phyloP scores from a whole-genome alignment of 2,113 vertebrate species.

The Charadrius vociferus region DNA sequence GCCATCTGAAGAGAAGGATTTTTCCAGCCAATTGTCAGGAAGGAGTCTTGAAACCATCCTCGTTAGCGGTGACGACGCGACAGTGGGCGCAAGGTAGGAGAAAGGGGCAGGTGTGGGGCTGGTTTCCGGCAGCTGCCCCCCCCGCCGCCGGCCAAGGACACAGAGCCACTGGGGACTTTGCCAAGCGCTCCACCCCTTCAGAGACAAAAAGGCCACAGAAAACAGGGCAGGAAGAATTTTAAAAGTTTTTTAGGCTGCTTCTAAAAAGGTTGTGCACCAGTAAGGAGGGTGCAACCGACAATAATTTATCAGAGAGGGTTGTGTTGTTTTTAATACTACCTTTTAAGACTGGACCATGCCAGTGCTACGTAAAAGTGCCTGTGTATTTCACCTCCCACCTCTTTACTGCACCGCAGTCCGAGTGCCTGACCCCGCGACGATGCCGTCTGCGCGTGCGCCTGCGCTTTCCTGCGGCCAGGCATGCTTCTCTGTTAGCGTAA shows the following conservation, averaged over 20 bases:
- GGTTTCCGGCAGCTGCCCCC: slow-evolving; percentile 25
- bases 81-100: neutral
- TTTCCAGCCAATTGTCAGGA: neutral
- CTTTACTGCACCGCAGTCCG: slow-evolving; percentile 21
- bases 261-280: neutral
- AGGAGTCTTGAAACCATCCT: neutral
- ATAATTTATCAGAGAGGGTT: neutral
- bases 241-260: slow-evolving; percentile 8
- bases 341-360: slow-evolving; percentile 55
- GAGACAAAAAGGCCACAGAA: neutral
- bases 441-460: slow-evolving; percentile 27
- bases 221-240: neutral
- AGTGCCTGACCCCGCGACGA: slow-evolving; percentile 72
- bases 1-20: neutral
- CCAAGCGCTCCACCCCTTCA: neutral
- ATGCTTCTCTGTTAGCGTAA: slow-evolving; percentile 41
- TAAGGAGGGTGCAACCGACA: neutral
- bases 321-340: slow-evolving; percentile 22
- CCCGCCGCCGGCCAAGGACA: neutral
- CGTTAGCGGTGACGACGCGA: neutral
- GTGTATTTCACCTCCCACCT: slow-evolving; percentile 64
- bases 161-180: neutral
- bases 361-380: slow-evolving; percentile 74
- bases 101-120: neutral
- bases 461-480: slow-evolving; percentile 45